phyloP scores from a whole-genome alignment of 92 coral and sea anemone genomes.

The Epizoanthus stellaris region DNA sequence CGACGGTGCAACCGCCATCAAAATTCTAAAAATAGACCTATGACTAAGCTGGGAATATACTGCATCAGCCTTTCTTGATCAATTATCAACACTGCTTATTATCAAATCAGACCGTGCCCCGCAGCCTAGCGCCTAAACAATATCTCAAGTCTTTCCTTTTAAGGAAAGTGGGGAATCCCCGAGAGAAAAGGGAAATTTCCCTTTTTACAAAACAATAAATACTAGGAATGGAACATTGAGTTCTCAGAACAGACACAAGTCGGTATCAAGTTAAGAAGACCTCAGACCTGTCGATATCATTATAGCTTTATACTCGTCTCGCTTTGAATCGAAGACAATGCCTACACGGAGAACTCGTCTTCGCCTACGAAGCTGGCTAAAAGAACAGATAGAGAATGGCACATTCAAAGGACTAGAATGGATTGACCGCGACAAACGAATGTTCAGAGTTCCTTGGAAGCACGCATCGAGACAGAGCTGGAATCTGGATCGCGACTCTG shows the following conservation, averaged over 20 bases:
- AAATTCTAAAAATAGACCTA: conserved; percentile 25
- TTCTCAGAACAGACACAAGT: conserved; percentile 15
- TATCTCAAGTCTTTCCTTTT: neutral
- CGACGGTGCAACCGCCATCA: neutral
- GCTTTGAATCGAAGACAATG: neutral
- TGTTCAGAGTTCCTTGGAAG: conserved; percentile 76
- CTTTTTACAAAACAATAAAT: neutral
- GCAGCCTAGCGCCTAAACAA: neutral
- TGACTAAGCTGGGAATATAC: neutral
- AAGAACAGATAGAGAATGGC: conserved; percentile 56
- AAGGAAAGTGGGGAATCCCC: conserved; percentile 41
- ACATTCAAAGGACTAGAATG: conserved; percentile 62
- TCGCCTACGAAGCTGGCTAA: conserved; percentile 77
- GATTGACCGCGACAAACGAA: conserved; percentile 63
- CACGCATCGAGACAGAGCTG: conserved; percentile 72
- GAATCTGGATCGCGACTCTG: conserved; percentile 26
- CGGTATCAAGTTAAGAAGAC: neutral
- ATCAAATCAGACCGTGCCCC: neutral
- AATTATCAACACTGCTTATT: neutral
- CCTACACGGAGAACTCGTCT: conserved; percentile 26
- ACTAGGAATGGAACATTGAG: neutral
- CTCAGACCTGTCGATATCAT: too few species aligned
- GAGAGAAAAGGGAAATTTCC: conserved; percentile 10
- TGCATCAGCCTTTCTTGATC: neutral
- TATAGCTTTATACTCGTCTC: neutral